Base-by-base conservation (phyloP, 2,888 invertebrate genomes). In the Tromatobia lineatoria region DNA sequence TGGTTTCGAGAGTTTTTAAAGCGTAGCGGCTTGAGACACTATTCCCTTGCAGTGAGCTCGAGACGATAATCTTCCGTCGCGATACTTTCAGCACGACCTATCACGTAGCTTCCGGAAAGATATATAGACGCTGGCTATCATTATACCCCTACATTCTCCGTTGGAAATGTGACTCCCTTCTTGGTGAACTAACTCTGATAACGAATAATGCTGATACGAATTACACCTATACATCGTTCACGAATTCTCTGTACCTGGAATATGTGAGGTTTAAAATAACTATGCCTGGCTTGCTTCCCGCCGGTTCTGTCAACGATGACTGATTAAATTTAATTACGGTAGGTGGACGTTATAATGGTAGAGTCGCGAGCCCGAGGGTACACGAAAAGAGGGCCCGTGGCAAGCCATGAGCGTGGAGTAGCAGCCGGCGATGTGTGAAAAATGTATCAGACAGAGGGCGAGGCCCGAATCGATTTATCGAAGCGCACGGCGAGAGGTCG, bases 291-390 rank as follows among this genome's bases (percentile, higher is more conserved):
- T 64, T 29, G 25, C n/a, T 45, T 25, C 73, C 59, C 38, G 57
- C 18, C 10, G 64, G 3, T 78, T 84, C 84, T 79, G 81, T 84
- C 84, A 81, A 81, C 84, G 84, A 81, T 84, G 78, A 84, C 81
- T 84, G 81, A 84, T 81, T 84, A 81, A 84, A 84, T 84, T 84
- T 84, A 81, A 84, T 84, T 84, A 84, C 74, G 78, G 74, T 84
- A 80, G 77, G 80, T 74, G 77, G 64, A 78, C 70, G 64, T 45
- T 78, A 81, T 81, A 84, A 84, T 75, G 75, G 59, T 75, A 67
- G 83, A 79, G 83, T 23, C 42, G 18, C 38, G 38, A 38, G 10
- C 2, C 6, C 34, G 59, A 73, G 77, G 69, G 64, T 70, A 66
- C 23, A 70, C 11, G 47, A n/a, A 52, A 34, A 38, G 47, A 74